These are phyloP conservation scores for Drosophila nigrodunni DNA, from an alignment of 1,140 invertebrate genomes.

Conservation along the genomic window DNA sequence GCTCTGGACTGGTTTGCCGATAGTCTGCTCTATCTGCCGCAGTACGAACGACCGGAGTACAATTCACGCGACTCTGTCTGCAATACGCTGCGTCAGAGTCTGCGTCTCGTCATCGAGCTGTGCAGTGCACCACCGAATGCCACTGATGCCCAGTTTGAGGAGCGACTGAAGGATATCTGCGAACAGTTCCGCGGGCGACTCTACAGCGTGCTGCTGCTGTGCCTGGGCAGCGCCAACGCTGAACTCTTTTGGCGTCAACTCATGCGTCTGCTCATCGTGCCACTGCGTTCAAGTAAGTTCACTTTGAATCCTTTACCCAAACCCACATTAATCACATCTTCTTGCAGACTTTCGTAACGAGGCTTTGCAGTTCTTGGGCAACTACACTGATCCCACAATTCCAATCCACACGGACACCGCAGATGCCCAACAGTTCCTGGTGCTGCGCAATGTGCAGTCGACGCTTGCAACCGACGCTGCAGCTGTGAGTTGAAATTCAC, in stretches of 20 bases:
- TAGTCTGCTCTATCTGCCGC: conserved; percentile 66
- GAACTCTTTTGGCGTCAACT: conserved; percentile 75
- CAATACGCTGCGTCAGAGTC: conserved; percentile 66
- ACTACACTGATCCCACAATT: conserved; percentile 64
- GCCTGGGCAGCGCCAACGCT: conserved; percentile 71
- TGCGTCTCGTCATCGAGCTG: conserved; percentile 74
- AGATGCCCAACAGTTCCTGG: conserved; percentile 76
- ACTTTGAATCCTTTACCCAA: not conserved
- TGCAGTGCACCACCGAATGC: conserved; percentile 62
- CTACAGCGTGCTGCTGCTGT: conserved; percentile 71
- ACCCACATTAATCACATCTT: not conserved
- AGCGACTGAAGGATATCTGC: conserved; percentile 82
- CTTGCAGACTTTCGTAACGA: conserved; percentile 68
- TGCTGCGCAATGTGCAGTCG: conserved; percentile 48
- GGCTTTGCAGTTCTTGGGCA: conserved; percentile 66
- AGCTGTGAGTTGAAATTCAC: conserved; percentile 43
- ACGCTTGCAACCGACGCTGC: conserved; percentile 21
- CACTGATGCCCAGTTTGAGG: conserved; percentile 78
- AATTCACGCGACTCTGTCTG: conserved; percentile 75
- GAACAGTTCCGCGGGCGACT: conserved; percentile 67
- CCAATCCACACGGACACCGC: conserved; percentile 54
- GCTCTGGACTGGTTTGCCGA: conserved; percentile 69
- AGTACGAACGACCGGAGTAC: conserved; percentile 75
- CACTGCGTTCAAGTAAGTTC: conserved; percentile 65
- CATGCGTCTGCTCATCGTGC: conserved; percentile 57